A percentile compares a stretch with the other conserved stretches of the same genome.
These are phyloP conservation scores for Eristalis arbustorum DNA, from an alignment of 2,888 invertebrate genomes.

Conservation along the genomic window DNA sequence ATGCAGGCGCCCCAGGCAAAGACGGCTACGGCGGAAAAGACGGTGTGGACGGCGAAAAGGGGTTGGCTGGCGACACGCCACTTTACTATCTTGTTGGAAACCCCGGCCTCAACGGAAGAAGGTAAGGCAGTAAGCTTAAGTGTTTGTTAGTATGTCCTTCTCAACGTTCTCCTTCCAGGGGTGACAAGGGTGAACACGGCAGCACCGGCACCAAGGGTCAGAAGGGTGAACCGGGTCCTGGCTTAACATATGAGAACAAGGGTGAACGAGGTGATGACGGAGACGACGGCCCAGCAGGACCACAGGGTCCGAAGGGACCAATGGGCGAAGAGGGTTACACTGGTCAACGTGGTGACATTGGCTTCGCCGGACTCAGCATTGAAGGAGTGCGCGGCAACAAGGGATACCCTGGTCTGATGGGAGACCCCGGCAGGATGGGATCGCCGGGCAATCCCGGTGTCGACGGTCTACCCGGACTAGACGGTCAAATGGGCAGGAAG, in stretches of 20 bases:
- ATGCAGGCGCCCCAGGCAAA: slow-evolving; percentile 77
- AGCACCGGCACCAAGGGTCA: slow-evolving; percentile 80
- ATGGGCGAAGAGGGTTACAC: slow-evolving; percentile 82
- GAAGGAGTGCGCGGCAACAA: slow-evolving; percentile 84
- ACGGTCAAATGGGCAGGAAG: slow-evolving; percentile 78
- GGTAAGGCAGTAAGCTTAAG: slow-evolving; percentile 72
- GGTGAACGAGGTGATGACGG: slow-evolving; percentile 81
- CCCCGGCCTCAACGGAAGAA: slow-evolving; percentile 75
- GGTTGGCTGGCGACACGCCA: slow-evolving; percentile 78
- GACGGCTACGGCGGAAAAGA: slow-evolving; percentile 80
- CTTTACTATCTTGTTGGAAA: slow-evolving; percentile 76
- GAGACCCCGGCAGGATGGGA: slow-evolving; percentile 85
- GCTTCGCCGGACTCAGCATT: slow-evolving; percentile 80
- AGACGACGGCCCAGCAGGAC: slow-evolving; percentile 81
- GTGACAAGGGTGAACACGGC: slow-evolving; percentile 81
- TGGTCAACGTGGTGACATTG: slow-evolving; percentile 82
- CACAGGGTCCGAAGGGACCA: slow-evolving; percentile 83
- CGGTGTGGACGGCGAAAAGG: slow-evolving; percentile 82
- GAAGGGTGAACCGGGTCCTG: slow-evolving; percentile 82
- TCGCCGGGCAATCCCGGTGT: slow-evolving; percentile 82
- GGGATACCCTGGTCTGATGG: slow-evolving; percentile 85
- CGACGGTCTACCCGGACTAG: slow-evolving; percentile 79
- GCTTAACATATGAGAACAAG: slow-evolving; percentile 81
- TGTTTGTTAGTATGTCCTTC: not conserved
- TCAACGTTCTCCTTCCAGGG: slow-evolving; percentile 72